A percentile compares a stretch with the other conserved stretches of the same genome.
phyloP scores from a whole-genome alignment of 2,797 vertebrate genomes.

The Sebastes steindachneri region DNA sequence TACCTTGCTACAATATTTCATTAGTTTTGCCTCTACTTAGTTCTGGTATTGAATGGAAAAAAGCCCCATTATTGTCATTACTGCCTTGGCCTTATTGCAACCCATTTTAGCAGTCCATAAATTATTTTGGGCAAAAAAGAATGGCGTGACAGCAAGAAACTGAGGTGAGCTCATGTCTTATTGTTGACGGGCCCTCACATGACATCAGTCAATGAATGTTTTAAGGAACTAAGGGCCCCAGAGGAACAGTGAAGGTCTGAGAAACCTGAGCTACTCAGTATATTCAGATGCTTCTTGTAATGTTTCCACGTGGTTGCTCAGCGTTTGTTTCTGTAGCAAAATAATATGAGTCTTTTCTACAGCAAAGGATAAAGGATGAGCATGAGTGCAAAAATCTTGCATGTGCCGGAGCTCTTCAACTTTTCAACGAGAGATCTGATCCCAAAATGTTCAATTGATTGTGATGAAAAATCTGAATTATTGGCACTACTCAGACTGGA shows the following conservation, averaged over 20 bases:
- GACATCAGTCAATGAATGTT: constrained; percentile 31
- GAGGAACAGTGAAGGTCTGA: not conserved
- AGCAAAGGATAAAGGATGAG: not conserved
- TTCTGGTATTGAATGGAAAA: not conserved
- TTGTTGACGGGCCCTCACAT: not conserved
- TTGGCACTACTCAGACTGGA: not conserved
- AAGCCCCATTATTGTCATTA: not conserved
- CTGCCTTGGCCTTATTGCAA: not conserved
- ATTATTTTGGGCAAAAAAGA: constrained; percentile 20
- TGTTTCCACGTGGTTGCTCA: not conserved
- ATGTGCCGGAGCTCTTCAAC: not conserved
- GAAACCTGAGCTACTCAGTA: not conserved
- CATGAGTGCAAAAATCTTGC: not conserved
- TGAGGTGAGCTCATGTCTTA: constrained; percentile 16
- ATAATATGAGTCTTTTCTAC: not conserved
- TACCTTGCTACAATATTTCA: not conserved
- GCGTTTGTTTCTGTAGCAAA: not conserved
- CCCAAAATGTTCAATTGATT: not conserved
- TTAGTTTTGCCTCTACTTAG: not conserved
- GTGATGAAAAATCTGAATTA: not conserved
- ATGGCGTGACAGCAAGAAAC: not conserved
- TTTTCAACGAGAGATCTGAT: not conserved
- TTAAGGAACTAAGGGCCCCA: not conserved
- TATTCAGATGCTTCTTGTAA: not conserved
- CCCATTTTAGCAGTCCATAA: not conserved